phyloP scores from a whole-genome alignment of 2,113 vertebrate genomes.

The Danio rerio region DNA sequence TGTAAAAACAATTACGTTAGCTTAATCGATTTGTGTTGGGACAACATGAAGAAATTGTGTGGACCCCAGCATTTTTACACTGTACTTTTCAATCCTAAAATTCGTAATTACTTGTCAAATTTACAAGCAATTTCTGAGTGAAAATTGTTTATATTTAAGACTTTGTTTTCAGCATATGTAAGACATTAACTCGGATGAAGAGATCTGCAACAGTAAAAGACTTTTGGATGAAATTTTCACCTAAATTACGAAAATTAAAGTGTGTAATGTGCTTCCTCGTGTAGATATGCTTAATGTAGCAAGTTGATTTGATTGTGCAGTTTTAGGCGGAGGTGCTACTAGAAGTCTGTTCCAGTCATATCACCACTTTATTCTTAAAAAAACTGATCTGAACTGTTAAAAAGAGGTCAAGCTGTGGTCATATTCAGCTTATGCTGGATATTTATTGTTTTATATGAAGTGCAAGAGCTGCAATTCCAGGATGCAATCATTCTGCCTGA shows the following conservation, averaged over 20 bases:
- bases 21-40: too few species aligned
- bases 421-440: neutral
- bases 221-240: neutral
- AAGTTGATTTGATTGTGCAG: neutral
- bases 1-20: too few species aligned
- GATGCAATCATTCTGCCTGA: slow-evolving; percentile 40
- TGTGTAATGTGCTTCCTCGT: neutral
- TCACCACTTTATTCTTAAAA: neutral
- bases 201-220: neutral
- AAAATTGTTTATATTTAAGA: too few species aligned
- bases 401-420: neutral
- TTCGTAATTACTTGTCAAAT: too few species aligned
- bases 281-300: neutral
- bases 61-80: too few species aligned
- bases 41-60: too few species aligned
- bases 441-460: slow-evolving; percentile 38
- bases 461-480: slow-evolving; percentile 39
- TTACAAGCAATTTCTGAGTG: too few species aligned
- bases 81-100: too few species aligned
- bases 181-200: neutral
- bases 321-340: neutral
- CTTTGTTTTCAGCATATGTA: neutral
- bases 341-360: neutral
- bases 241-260: neutral
- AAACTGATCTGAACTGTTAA: slow-evolving; percentile 11